These are phyloP conservation scores for Aporrectodea caliginosa DNA, from an alignment of 1,140 invertebrate genomes.

Conservation along the genomic window DNA sequence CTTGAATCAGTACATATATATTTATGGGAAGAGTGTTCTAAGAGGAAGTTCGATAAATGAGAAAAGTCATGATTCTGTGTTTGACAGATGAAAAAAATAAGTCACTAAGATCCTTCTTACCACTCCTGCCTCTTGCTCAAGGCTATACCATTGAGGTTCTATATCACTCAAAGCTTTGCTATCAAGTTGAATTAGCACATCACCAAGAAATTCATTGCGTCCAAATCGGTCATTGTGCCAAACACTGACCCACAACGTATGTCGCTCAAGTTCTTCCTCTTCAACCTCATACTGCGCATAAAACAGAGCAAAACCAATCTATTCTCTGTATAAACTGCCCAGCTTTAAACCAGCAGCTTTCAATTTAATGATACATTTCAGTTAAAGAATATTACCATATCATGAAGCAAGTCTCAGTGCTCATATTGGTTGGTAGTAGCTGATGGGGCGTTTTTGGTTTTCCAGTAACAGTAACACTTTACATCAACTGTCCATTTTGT, in stretches of 20 bases:
- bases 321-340: no score
- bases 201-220: constrained; percentile 91
- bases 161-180: constrained; percentile 81
- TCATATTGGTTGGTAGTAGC: no score
- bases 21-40: background rate
- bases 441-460: no score
- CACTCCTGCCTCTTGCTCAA: constrained; percentile 81
- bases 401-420: no score
- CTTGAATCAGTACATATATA: background rate
- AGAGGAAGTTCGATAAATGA: background rate
- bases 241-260: constrained; percentile 88
- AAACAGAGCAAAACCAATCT: constrained; percentile 4
- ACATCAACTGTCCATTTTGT: no score
- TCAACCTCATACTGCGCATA: constrained; percentile 74
- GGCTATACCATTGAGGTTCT: constrained; percentile 78
- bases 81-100: background rate
- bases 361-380: no score
- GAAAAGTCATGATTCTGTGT: background rate
- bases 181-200: constrained; percentile 71
- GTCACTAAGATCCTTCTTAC: background rate
- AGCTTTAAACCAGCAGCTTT: no score
- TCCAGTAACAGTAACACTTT: no score
- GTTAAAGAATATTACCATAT: no score
- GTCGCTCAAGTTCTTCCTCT: constrained; percentile 76
- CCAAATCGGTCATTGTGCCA: constrained; percentile 98